A percentile compares a stretch with the other conserved stretches of the same genome.
These are phyloP conservation scores for Epinephelus malabaricus DNA, from an alignment of 2,797 vertebrate species.

Conservation along the genomic window DNA sequence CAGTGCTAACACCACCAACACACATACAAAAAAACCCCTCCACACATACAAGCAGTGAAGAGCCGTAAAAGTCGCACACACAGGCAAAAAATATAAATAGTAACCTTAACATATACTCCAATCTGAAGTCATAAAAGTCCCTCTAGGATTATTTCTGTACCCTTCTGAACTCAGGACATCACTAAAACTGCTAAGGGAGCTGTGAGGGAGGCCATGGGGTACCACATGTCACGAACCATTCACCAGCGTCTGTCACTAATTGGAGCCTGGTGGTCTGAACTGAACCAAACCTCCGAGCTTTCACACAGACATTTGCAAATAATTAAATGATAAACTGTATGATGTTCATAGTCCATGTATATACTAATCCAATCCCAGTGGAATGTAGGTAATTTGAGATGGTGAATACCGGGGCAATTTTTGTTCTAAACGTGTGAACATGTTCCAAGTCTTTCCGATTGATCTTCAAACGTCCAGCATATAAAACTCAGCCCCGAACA, in stretches of 20 bases:
- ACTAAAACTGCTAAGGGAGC: slow-evolving; percentile 48
- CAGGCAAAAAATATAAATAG: slow-evolving; percentile 58
- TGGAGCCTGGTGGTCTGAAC: slow-evolving; percentile 59
- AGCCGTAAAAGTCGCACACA: slow-evolving; percentile 50
- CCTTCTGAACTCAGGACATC: slow-evolving; percentile 53
- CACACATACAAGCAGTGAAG: slow-evolving; percentile 45
- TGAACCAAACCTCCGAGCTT: slow-evolving; percentile 22
- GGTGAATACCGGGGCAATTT: slow-evolving; percentile 1
- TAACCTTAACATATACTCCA: slow-evolving; percentile 18
- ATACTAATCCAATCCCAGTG: slow-evolving; percentile 41
- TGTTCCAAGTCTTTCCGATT: slow-evolving; percentile 7
- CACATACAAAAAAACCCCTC: slow-evolving; percentile 19
- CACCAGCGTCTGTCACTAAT: slow-evolving; percentile 54
- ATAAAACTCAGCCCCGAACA: background rate
- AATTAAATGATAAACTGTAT: slow-evolving; percentile 42
- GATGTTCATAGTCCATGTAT: slow-evolving; percentile 24
- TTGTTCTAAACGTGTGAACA: slow-evolving; percentile 22
- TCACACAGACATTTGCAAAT: slow-evolving; percentile 55
- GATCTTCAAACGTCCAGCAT: slow-evolving; percentile 1
- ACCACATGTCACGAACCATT: slow-evolving; percentile 36
- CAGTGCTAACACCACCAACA: slow-evolving; percentile 62
- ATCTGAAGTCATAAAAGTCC: slow-evolving; percentile 73
- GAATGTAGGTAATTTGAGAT: slow-evolving; percentile 37
- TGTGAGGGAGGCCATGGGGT: slow-evolving; percentile 52
- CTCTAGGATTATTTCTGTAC: slow-evolving; percentile 70